Percentiles rank a stretch among this genome's conserved stretches.
Conservation (phyloP, 2,888 invertebrate species). For the Orthosia gracilis region DNA sequence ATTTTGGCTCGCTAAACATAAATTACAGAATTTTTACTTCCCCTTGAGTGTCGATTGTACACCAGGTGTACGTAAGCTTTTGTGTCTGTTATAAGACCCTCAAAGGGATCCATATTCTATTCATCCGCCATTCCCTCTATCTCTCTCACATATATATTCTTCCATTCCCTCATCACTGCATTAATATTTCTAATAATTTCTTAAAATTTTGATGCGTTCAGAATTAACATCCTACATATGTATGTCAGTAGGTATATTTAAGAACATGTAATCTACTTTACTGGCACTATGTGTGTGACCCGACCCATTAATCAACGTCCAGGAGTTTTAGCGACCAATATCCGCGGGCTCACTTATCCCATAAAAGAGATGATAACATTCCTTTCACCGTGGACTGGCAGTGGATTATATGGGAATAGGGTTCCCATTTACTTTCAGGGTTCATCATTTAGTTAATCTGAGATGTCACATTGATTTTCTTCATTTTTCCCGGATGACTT, state of each 20-base stretch:
- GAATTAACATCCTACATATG: background rate
- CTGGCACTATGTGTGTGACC: constrained; percentile 73
- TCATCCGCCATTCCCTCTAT: no score
- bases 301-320: constrained; percentile 82
- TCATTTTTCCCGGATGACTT: background rate
- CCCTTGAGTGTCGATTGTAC: no score
- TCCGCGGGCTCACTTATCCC: constrained; percentile 78
- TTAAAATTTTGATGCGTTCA: no score
- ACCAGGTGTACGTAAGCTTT: no score
- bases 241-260: background rate
- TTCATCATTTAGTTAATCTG: constrained; percentile 1
- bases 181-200: no score
- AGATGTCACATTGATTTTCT: background rate
- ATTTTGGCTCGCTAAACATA: no score
- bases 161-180: no score
- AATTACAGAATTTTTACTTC: no score
- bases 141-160: no score
- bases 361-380: constrained; percentile 73
- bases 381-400: constrained; percentile 58
- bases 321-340: constrained; percentile 79
- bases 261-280: constrained; percentile 48
- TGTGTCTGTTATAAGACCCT: no score
- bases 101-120: no score
- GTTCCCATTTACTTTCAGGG: constrained; percentile 8
- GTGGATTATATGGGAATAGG: constrained; percentile 50